Evolutionary conservation across 2,797 vertebrate genomes (phyloP).

Genomic region (Macropodus opercularis): DNA sequence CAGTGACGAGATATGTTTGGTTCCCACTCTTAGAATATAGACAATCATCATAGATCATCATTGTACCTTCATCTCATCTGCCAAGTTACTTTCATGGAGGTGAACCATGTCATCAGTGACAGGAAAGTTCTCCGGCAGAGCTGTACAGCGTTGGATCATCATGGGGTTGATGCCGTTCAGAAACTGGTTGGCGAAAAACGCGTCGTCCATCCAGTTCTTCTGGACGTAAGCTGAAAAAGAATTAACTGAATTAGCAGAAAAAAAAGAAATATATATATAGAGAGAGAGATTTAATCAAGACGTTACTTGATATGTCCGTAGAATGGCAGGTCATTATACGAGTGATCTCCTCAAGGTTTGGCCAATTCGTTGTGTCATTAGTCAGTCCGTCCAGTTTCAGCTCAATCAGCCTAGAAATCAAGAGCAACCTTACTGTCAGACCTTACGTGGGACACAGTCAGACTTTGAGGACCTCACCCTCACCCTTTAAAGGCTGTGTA

Average conservation of each 20-base stretch:
- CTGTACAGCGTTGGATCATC: constrained; percentile 58
- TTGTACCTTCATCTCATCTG: constrained; percentile 61
- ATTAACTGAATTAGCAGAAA: too few species aligned
- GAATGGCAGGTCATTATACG: constrained; percentile 47
- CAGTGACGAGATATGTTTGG: too few species aligned
- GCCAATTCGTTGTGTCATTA: constrained; percentile 23
- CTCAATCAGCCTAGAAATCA: constrained; percentile 47
- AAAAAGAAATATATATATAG: too few species aligned
- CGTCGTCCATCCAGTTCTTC: background rate
- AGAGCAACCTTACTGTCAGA: background rate
- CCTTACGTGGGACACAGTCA: background rate
- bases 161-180: constrained; percentile 73
- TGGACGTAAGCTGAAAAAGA: constrained; percentile 54
- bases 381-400: constrained; percentile 44
- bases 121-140: constrained; percentile 58
- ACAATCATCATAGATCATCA: background rate
- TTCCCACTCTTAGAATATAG: too few species aligned
- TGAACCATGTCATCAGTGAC: constrained; percentile 52
- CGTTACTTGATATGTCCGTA: constrained; percentile 49
- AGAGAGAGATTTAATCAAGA: background rate
- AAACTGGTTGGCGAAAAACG: constrained; percentile 72
- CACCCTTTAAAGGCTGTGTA: constrained; percentile 31
- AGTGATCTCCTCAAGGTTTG: constrained; percentile 18
- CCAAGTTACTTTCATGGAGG: constrained; percentile 18
- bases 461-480: constrained; percentile 40